Evolutionary conservation across 1,140 invertebrate species (phyloP).

Genomic region (Zaprionus vittiger): DNA sequence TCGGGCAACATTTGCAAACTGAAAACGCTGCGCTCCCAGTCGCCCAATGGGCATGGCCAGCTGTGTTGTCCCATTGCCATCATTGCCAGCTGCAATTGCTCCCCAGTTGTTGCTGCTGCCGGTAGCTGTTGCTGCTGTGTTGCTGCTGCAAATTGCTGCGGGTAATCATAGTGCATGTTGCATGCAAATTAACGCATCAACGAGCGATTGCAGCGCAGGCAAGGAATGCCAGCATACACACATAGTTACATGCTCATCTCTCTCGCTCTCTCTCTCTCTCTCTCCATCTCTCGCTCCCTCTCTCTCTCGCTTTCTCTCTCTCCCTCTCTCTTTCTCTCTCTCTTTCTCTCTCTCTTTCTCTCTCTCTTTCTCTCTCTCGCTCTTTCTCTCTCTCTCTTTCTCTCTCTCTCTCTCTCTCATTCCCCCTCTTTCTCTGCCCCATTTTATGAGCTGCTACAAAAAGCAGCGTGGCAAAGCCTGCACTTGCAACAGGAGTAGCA

Average conservation of each 20-base stretch:
- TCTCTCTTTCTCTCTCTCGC: not conserved
- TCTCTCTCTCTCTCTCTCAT: too few species aligned
- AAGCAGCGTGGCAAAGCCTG: constrained; percentile 30
- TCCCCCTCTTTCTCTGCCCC: constrained; percentile 5
- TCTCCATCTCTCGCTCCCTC: too few species aligned
- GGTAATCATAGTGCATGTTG: constrained; percentile 82
- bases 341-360: not conserved
- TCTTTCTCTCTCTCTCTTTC: not conserved
- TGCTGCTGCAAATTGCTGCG: constrained; percentile 73
- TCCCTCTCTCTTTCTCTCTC: not conserved
- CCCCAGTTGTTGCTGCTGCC: constrained; percentile 45
- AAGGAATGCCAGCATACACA: constrained; percentile 22
- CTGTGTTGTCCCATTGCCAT: constrained; percentile 45
- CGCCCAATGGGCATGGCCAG: constrained; percentile 51
- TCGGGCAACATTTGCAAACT: constrained; percentile 9
- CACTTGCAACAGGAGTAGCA: not conserved
- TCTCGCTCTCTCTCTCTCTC: not conserved
- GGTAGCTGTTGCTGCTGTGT: constrained; percentile 29
- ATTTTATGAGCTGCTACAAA: constrained; percentile 78
- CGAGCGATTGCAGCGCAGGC: constrained; percentile 38
- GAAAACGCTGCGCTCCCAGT: constrained; percentile 65
- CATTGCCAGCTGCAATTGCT: constrained; percentile 39
- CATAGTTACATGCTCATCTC: constrained; percentile 2
- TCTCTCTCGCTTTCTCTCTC: not conserved
- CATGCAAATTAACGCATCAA: constrained; percentile 82